These are phyloP conservation scores for Dascyllus trimaculatus DNA, from an alignment of 2,113 vertebrate genomes.

Conservation along the genomic window DNA sequence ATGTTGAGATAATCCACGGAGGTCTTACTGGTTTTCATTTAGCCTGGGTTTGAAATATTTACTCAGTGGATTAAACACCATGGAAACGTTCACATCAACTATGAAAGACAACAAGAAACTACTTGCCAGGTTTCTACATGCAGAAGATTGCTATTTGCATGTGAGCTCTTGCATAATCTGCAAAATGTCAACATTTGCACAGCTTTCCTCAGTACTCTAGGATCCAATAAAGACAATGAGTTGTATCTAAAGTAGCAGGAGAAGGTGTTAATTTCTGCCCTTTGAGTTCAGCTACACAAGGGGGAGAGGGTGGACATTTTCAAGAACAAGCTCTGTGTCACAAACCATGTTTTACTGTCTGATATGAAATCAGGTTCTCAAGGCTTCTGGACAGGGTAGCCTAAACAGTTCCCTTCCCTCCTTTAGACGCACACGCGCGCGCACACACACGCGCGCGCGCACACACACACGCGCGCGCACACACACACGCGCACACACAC, in stretches of 20 bases:
- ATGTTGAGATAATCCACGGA: neutral
- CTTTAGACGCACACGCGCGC: too few relatives aligned
- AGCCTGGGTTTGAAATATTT: constrained; percentile 14
- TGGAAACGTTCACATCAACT: neutral
- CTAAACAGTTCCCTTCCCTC: too few relatives aligned
- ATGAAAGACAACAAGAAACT: neutral
- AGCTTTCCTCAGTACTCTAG: neutral
- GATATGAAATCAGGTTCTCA: too few relatives aligned
- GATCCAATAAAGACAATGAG: neutral
- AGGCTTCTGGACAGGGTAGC: too few relatives aligned
- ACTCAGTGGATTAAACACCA: constrained; percentile 20
- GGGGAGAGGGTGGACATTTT: too few relatives aligned
- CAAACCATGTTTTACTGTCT: too few relatives aligned
- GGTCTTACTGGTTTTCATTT: constrained; percentile 1
- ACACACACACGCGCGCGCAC: too few relatives aligned
- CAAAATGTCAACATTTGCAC: neutral
- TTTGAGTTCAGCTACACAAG: neutral
- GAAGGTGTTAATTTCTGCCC: too few relatives aligned
- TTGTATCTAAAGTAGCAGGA: neutral
- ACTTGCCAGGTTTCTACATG: neutral
- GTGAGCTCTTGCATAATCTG: neutral
- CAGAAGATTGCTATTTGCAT: neutral
- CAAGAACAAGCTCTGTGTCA: too few relatives aligned
- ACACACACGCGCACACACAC: too few relatives aligned
- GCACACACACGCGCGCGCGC: too few relatives aligned